These are phyloP conservation scores for Polyergus mexicanus DNA, from an alignment of 1,140 invertebrate genomes.

Conservation along the genomic window DNA sequence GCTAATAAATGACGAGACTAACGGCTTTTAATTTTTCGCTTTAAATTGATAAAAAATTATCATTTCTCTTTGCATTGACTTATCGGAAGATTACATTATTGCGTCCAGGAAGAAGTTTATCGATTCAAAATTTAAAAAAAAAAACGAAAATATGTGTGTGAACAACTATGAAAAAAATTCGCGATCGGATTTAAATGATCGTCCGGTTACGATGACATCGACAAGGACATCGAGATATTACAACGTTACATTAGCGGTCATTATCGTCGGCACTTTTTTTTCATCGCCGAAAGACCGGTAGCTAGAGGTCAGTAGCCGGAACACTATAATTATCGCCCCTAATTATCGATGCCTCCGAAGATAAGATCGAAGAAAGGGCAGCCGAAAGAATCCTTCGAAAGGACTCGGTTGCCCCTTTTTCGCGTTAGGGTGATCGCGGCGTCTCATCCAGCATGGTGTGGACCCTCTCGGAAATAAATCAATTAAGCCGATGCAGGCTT, in stretches of 20 bases:
- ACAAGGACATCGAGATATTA: slow-evolving; percentile 56
- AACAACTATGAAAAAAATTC: background rate
- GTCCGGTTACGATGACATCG: slow-evolving; percentile 2
- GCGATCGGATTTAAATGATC: background rate
- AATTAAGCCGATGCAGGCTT: slow-evolving; percentile 76
- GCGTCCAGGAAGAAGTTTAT: background rate
- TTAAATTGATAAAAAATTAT: slow-evolving; percentile 40
- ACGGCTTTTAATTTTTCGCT: slow-evolving; percentile 57
- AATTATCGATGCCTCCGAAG: slow-evolving; percentile 74
- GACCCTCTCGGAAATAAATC: slow-evolving; percentile 76
- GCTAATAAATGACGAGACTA: slow-evolving; percentile 24
- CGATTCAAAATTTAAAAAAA: background rate
- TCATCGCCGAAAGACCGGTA: slow-evolving; percentile 68
- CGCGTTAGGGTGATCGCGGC: slow-evolving; percentile 53
- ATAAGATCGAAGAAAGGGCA: slow-evolving; percentile 76
- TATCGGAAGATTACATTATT: slow-evolving; percentile 2
- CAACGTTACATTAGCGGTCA: slow-evolving; percentile 52
- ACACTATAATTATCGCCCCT: slow-evolving; percentile 75
- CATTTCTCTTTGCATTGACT: background rate
- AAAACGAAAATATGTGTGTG: background rate
- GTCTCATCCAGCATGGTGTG: slow-evolving; percentile 38
- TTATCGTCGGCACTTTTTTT: slow-evolving; percentile 39
- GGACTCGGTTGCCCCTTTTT: slow-evolving; percentile 40
- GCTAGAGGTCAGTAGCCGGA: slow-evolving; percentile 72
- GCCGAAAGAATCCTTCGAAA: slow-evolving; percentile 64